Conservation (phyloP, 2,888 invertebrate species). For the Coelinius sp. region DNA sequence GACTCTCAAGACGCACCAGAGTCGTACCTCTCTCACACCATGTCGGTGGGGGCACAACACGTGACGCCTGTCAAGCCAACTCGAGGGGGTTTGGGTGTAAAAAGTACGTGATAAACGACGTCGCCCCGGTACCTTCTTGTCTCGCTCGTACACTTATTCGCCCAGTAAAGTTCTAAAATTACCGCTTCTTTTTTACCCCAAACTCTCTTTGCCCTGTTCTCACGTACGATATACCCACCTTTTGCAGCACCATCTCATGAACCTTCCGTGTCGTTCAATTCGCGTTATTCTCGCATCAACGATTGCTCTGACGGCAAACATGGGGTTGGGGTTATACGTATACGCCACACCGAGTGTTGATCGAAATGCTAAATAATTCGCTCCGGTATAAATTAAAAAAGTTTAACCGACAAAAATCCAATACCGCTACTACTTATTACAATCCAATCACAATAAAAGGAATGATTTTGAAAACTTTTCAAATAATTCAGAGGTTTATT, state of each 20-base stretch:
- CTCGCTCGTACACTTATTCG: constrained; percentile 8
- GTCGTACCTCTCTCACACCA: constrained; percentile 6
- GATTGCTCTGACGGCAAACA: background rate
- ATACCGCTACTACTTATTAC: constrained; percentile 14
- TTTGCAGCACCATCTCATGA: constrained; percentile 26
- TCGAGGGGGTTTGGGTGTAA: constrained; percentile 32
- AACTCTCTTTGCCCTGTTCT: constrained; percentile 6
- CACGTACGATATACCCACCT: constrained; percentile 20
- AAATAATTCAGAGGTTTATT: background rate
- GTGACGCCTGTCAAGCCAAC: constrained; percentile 50
- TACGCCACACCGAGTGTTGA: background rate
- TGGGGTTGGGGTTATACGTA: background rate
- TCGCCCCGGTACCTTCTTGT: constrained; percentile 31
- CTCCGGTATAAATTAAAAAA: constrained; percentile 30
- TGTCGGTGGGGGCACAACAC: constrained; percentile 42
- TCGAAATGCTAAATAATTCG: constrained; percentile 30
- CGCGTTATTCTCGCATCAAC: constrained; percentile 26
- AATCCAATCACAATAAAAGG: background rate
- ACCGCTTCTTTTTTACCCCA: constrained; percentile 28
- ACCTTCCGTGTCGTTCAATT: constrained; percentile 35
- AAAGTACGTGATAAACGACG: constrained; percentile 50
- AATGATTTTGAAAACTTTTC: background rate
- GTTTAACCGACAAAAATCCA: constrained; percentile 18
- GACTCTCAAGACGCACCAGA: constrained; percentile 30
- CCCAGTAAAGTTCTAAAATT: constrained; percentile 45